Percentiles rank a stretch among this genome's conserved stretches.
Conservation (phyloP, 2,797 vertebrate genomes). For the Cynopterus sphinx region DNA sequence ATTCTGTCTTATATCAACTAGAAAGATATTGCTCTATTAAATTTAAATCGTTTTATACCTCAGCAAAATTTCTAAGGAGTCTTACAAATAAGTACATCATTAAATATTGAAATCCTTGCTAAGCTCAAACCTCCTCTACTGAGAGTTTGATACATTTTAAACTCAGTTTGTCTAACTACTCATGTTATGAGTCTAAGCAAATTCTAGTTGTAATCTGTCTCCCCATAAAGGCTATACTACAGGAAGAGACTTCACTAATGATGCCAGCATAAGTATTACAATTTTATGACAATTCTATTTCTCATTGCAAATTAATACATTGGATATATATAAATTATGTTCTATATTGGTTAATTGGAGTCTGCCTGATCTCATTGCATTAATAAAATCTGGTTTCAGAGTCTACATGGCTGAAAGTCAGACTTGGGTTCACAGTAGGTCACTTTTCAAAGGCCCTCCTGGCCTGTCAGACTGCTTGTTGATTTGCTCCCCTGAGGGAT, state of each 20-base stretch:
- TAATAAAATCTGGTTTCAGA: neutral
- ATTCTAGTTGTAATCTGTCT: neutral
- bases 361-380: neutral
- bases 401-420: neutral
- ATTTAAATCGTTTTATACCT: conserved; percentile 74
- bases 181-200: neutral
- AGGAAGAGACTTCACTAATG: neutral
- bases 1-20: conserved; percentile 19
- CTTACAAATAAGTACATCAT: conserved; percentile 70
- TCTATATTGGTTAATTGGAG: neutral
- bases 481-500: neutral
- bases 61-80: conserved; percentile 46
- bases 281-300: neutral
- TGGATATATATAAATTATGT: neutral
- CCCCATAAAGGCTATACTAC: neutral
- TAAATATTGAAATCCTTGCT: conserved; percentile 65
- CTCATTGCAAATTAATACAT: neutral
- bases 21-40: conserved; percentile 57
- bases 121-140: conserved; percentile 53
- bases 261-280: neutral
- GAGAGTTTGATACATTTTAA: neutral
- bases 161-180: neutral
- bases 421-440: neutral
- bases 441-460: neutral
- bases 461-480: neutral